Percentiles rank a stretch among this genome's conserved stretches.
These are phyloP conservation scores for Mesorhabditis spiculigera DNA, from an alignment of 2,888 invertebrate species.

Conservation along the genomic window DNA sequence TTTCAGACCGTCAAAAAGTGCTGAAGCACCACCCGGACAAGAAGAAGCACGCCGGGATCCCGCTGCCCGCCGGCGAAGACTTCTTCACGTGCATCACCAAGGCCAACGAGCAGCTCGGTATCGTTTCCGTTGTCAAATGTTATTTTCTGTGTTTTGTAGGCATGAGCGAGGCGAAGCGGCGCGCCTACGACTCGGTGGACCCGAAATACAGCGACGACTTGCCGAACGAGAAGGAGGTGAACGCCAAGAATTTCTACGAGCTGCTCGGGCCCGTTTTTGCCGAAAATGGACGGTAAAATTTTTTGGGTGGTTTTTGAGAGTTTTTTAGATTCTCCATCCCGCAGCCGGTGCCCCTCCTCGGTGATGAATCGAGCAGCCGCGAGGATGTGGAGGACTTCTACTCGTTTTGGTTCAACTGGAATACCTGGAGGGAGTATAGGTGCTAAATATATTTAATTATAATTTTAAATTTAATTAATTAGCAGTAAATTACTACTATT, in stretches of 20 bases:
- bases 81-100: conserved; percentile 98
- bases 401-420: conserved; percentile 91
- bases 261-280: conserved; percentile 63
- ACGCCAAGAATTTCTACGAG: conserved; percentile 71
- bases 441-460: not conserved
- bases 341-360: conserved; percentile 78
- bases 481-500: too few relatives aligned
- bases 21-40: conserved; percentile 97
- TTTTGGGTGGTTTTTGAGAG: conserved; percentile 8
- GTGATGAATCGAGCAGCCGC: conserved; percentile 73
- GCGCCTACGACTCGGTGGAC: conserved; percentile 94
- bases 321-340: conserved; percentile 80
- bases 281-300: conserved; percentile 59
- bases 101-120: conserved; percentile 33
- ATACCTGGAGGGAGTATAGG: conserved; percentile 92
- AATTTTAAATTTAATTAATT: not conserved
- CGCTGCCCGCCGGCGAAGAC: conserved; percentile 72
- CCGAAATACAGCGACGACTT: conserved; percentile 84
- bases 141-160: conserved; percentile 22
- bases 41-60: conserved; percentile 72
- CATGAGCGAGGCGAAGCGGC: conserved; percentile 67
- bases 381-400: conserved; percentile 90
- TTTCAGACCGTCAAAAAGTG: conserved; percentile 74
- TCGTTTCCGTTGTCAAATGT: too few relatives aligned
- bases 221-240: conserved; percentile 68